A percentile compares a stretch with the other conserved stretches of the same genome.
Evolutionary conservation across 2,113 vertebrate species (phyloP).

Genomic region (Prunella himalayana): DNA sequence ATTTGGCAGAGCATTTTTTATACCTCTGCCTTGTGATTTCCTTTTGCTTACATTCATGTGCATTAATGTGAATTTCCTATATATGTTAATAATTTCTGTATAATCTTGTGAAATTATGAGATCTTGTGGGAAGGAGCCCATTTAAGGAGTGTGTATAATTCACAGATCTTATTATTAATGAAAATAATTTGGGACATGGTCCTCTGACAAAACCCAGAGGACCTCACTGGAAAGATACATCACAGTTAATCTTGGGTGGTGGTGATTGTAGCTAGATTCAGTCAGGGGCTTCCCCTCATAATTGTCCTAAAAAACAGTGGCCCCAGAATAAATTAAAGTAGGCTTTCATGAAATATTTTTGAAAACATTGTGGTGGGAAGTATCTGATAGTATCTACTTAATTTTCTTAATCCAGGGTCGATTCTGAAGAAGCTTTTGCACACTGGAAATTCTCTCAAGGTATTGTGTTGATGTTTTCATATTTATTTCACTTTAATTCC

Average conservation of each 20-base stretch:
- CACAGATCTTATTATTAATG: not conserved
- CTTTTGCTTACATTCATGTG: not conserved
- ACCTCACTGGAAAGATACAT: not conserved
- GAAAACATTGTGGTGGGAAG: not conserved
- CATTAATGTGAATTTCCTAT: not conserved
- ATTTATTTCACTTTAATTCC: not conserved
- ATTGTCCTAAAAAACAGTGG: not conserved
- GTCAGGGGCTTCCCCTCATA: fast-evolving
- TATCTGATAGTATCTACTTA: not conserved
- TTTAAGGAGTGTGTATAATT: not conserved
- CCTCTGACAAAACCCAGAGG: not conserved
- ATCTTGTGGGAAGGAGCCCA: not conserved
- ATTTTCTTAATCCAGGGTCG: constrained; percentile 79
- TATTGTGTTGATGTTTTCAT: constrained; percentile 38
- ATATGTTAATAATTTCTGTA: not conserved
- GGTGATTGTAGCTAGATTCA: not conserved
- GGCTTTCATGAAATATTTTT: not conserved
- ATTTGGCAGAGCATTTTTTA: not conserved
- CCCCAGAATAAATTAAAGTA: not conserved
- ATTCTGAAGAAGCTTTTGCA: constrained; percentile 99
- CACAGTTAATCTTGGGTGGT: not conserved
- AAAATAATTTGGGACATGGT: not conserved
- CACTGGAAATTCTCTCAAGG: constrained; percentile 98
- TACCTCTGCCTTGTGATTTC: not conserved
- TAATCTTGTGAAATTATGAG: not conserved